Evolutionary conservation across 2,113 vertebrate genomes (phyloP).

Genomic region (Ptilorrhoa leucosticta): DNA sequence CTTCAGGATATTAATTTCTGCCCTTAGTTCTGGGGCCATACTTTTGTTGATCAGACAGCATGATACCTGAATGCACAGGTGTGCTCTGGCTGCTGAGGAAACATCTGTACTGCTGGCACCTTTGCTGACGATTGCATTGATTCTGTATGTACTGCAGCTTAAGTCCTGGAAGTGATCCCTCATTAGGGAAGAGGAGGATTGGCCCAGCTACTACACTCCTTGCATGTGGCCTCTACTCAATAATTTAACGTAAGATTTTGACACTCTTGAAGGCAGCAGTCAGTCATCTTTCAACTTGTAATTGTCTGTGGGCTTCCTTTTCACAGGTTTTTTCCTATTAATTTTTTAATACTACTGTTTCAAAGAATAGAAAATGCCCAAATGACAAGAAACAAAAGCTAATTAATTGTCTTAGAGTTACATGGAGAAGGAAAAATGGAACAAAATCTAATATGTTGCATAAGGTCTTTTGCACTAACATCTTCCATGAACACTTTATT

Average conservation of each 20-base stretch:
- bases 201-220: not conserved
- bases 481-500: not conserved
- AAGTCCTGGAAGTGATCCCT: not conserved
- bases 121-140: not conserved
- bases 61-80: not conserved
- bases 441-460: not conserved
- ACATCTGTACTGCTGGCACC: not conserved
- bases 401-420: not conserved
- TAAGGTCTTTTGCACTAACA: not conserved
- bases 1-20: not conserved
- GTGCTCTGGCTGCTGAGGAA: not conserved
- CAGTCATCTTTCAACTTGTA: not conserved
- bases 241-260: not conserved
- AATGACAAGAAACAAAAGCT: not conserved
- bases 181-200: not conserved
- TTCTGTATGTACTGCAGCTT: not conserved
- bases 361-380: not conserved
- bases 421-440: not conserved
- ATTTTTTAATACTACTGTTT: not conserved
- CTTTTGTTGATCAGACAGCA: not conserved
- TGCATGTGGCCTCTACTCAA: not conserved
- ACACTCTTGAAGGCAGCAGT: not conserved
- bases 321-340: not conserved
- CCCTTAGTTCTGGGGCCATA: not conserved
- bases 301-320: not conserved